These are phyloP conservation scores for Phalangium opilio DNA, from an alignment of 2,888 invertebrate species.

Conservation along the genomic window DNA sequence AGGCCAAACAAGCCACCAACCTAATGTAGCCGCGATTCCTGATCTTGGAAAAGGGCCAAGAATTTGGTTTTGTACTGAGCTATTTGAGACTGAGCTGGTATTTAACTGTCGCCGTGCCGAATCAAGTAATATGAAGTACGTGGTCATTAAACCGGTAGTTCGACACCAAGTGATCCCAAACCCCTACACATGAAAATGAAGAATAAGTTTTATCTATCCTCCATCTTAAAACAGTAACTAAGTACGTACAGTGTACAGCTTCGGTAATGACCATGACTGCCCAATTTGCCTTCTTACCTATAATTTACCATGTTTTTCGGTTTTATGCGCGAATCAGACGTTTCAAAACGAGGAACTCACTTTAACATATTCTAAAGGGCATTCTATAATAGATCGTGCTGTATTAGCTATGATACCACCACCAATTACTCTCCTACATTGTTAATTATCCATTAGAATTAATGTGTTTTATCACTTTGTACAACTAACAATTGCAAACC, in stretches of 20 bases:
- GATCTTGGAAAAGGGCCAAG: background rate
- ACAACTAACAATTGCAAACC: no score
- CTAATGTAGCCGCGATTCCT: constrained; percentile 1
- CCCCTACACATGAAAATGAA: no score
- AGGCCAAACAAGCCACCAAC: constrained; percentile 1
- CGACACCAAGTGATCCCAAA: background rate
- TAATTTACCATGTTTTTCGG: background rate
- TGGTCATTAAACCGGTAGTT: constrained; percentile 1
- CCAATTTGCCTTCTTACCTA: constrained; percentile 9
- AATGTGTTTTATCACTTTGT: no score
- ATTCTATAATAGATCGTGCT: constrained; percentile 28
- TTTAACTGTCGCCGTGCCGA: background rate
- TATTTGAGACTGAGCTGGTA: no score
- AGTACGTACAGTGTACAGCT: constrained; percentile 24
- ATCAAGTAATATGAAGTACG: constrained; percentile 1
- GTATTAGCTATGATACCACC: constrained; percentile 27
- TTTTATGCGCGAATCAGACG: no score
- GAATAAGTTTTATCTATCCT: background rate
- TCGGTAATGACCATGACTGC: constrained; percentile 5
- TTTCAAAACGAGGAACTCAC: constrained; percentile 19
- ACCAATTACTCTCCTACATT: constrained; percentile 25
- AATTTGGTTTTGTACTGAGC: background rate
- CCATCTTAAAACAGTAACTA: no score
- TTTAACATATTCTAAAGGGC: constrained; percentile 30
- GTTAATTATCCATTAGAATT: no score